Percentiles rank a stretch among this genome's conserved stretches.
Conservation (phyloP, 1,140 invertebrate species). For the Tetragonula clypearis region DNA sequence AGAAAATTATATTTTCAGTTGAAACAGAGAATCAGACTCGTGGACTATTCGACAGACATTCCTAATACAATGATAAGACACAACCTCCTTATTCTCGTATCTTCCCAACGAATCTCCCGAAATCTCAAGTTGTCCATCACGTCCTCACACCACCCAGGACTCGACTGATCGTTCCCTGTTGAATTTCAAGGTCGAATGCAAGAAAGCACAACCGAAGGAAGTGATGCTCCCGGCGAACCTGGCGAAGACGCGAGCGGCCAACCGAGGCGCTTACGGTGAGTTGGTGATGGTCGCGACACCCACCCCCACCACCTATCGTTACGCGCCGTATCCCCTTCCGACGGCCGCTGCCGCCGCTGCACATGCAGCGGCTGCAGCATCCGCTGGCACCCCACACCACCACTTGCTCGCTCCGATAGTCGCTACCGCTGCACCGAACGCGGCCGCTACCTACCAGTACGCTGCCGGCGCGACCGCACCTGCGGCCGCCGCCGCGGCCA, state of each 20-base stretch:
- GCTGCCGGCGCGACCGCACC: slow-evolving; percentile 74
- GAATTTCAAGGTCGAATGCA: slow-evolving; percentile 96
- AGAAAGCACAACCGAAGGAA: slow-evolving; percentile 99
- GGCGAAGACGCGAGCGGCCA: slow-evolving; percentile 95
- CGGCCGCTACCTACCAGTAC: slow-evolving; percentile 83
- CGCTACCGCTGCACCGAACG: slow-evolving; percentile 77
- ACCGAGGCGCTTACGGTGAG: slow-evolving; percentile 97
- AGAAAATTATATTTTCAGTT: too few species aligned
- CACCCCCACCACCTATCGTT: slow-evolving; percentile 84
- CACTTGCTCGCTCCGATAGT: slow-evolving; percentile 81
- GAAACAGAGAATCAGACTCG: too few species aligned
- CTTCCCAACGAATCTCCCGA: neutral
- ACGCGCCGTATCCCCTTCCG: slow-evolving; percentile 83
- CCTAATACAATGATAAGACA: too few species aligned
- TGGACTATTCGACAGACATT: too few species aligned
- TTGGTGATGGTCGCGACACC: slow-evolving; percentile 90
- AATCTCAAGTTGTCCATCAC: neutral
- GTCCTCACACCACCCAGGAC: too few species aligned
- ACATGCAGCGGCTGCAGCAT: slow-evolving; percentile 77
- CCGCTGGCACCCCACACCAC: slow-evolving; percentile 72
- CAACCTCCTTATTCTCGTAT: too few species aligned
- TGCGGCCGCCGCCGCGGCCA: slow-evolving; percentile 72
- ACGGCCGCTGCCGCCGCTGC: slow-evolving; percentile 78
- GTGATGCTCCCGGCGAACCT: slow-evolving; percentile 98
- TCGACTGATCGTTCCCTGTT: slow-evolving; percentile 21